Conservation (phyloP, 2,113 vertebrate genomes). For the Oryzias javanicus region DNA sequence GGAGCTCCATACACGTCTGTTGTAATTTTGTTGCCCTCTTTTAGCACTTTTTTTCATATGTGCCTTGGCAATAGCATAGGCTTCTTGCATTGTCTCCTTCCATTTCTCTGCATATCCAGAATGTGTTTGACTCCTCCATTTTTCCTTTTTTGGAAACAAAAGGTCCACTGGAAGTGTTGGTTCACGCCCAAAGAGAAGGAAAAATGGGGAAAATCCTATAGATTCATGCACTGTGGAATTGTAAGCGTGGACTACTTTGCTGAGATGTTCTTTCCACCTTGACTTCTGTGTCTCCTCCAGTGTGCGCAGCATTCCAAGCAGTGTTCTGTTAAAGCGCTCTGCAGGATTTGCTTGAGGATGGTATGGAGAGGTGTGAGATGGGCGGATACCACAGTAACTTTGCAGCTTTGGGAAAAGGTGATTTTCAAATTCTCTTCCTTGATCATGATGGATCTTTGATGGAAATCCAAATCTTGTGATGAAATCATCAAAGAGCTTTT, state of each 20-base stretch:
- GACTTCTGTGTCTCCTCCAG: constrained; percentile 25
- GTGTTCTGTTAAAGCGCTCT: constrained; percentile 11
- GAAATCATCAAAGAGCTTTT: constrained; percentile 31
- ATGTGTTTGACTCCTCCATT: neutral
- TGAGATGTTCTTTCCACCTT: constrained; percentile 34
- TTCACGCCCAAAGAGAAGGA: constrained; percentile 32
- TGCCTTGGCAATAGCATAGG: constrained; percentile 14
- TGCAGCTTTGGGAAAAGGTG: constrained; percentile 26
- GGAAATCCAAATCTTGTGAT: constrained; percentile 26
- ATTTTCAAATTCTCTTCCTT: constrained; percentile 31
- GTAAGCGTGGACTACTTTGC: constrained; percentile 37
- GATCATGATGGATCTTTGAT: constrained; percentile 26
- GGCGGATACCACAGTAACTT: neutral
- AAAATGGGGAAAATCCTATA: constrained; percentile 29
- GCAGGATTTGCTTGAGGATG: constrained; percentile 20
- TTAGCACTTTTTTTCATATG: neutral
- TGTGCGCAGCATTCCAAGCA: constrained; percentile 1
- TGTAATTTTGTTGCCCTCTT: neutral
- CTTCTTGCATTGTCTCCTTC: constrained; percentile 26
- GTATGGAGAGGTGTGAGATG: constrained; percentile 12
- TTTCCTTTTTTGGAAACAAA: constrained; percentile 14
- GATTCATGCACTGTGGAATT: constrained; percentile 33
- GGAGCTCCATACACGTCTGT: no score
- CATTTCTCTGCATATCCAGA: constrained; percentile 25
- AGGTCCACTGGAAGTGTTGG: constrained; percentile 25